A percentile compares a stretch with the other conserved stretches of the same genome.
Evolutionary conservation across 2,113 vertebrate genomes (phyloP).

Genomic region (Trogon melanurus): DNA sequence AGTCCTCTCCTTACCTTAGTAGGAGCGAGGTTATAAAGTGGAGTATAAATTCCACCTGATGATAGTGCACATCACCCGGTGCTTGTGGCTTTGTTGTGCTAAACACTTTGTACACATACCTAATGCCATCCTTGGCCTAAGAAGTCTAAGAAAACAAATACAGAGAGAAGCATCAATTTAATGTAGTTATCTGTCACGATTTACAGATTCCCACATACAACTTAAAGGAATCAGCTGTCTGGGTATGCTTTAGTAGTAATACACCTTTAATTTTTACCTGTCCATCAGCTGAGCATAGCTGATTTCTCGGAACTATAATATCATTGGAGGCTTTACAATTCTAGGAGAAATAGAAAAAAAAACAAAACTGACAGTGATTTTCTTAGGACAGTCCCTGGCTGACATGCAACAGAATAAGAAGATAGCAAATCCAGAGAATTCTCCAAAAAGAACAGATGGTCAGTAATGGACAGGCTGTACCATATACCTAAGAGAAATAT

Average conservation of each 20-base stretch:
- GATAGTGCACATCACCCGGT: not conserved
- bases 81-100: not conserved
- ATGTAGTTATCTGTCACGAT: not conserved
- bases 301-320: not conserved
- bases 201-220: not conserved
- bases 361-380: not conserved
- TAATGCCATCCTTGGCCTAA: not conserved
- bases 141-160: not conserved
- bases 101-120: not conserved
- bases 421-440: not conserved
- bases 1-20: not conserved
- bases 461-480: not conserved
- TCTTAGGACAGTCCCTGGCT: not conserved
- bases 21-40: not conserved
- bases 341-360: not conserved
- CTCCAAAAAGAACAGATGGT: not conserved
- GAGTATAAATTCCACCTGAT: not conserved
- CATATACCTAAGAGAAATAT: not conserved
- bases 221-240: not conserved
- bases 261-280: not conserved
- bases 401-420: not conserved
- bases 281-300: not conserved
- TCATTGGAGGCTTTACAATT: not conserved
- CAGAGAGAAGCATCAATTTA: not conserved
- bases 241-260: not conserved